phyloP scores from a whole-genome alignment of 1,140 invertebrate species.

The Calephelis nemesis region DNA sequence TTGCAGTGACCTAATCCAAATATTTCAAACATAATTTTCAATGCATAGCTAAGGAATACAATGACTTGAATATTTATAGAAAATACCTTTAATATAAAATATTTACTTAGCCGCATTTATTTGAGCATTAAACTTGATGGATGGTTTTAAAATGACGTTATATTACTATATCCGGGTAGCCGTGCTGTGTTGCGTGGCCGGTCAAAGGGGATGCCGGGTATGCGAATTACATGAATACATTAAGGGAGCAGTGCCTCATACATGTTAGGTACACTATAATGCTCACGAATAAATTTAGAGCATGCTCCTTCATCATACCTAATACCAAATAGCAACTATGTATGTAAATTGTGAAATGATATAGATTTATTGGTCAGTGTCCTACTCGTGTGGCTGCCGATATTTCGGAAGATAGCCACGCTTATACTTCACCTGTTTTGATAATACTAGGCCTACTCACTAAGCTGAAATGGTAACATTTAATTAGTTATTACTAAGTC shows the following conservation, averaged over 20 bases:
- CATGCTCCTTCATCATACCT: constrained; percentile 65
- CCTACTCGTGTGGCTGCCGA: no score
- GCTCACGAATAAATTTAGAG: constrained; percentile 74
- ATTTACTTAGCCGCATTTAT: constrained; percentile 46
- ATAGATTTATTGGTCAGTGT: constrained; percentile 33
- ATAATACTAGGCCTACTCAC: no score
- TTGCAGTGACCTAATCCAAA: no score
- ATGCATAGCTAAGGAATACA: no score
- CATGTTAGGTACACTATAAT: constrained; percentile 72
- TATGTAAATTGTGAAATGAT: constrained; percentile 60
- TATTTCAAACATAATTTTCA: no score
- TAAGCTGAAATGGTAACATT: no score
- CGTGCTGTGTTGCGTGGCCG: constrained; percentile 74
- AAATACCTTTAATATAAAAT: background rate
- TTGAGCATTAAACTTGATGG: constrained; percentile 77
- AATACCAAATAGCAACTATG: constrained; percentile 58
- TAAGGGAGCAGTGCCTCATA: constrained; percentile 71
- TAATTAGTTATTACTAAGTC: no score
- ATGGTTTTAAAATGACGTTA: constrained; percentile 77
- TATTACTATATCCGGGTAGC: constrained; percentile 70
- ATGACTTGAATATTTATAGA: background rate
- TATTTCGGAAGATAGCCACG: no score
- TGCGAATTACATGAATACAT: constrained; percentile 79
- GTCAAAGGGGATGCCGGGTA: constrained; percentile 77
- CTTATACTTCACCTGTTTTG: no score